These are phyloP conservation scores for Aphelenchoides besseyi DNA, from an alignment of 1,140 invertebrate species.

Conservation along the genomic window DNA sequence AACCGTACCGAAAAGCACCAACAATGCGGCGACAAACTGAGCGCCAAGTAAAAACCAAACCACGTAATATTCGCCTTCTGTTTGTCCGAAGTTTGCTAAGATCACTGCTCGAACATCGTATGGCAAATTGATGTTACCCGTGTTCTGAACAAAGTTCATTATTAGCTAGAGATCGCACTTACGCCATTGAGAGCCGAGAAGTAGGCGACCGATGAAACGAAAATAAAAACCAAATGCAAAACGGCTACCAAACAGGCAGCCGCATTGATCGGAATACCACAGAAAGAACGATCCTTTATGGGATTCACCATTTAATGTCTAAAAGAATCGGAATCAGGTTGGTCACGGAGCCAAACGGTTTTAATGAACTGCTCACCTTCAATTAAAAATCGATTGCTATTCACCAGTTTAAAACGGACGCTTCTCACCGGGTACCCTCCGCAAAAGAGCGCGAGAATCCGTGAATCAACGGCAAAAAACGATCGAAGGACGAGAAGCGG, in stretches of 20 bases:
- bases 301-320: slow-evolving; percentile 5
- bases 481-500: no score
- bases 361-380: no score
- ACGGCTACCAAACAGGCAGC: not conserved
- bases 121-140: not conserved
- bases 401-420: no score
- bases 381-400: no score
- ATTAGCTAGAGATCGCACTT: not conserved
- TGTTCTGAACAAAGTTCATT: not conserved
- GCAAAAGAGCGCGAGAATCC: no score
- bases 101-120: not conserved
- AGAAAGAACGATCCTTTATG: not conserved
- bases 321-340: no score
- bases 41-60: not conserved
- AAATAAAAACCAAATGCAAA: not conserved
- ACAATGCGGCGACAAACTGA: not conserved
- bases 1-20: not conserved
- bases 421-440: no score
- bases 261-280: no score
- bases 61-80: not conserved
- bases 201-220: not conserved
- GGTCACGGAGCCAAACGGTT: no score
- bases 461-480: no score
- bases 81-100: not conserved
- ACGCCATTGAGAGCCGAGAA: not conserved